A percentile compares a stretch with the other conserved stretches of the same genome.
These are phyloP conservation scores for Oppia nitens DNA, from an alignment of 1,140 invertebrate genomes.

Conservation along the genomic window DNA sequence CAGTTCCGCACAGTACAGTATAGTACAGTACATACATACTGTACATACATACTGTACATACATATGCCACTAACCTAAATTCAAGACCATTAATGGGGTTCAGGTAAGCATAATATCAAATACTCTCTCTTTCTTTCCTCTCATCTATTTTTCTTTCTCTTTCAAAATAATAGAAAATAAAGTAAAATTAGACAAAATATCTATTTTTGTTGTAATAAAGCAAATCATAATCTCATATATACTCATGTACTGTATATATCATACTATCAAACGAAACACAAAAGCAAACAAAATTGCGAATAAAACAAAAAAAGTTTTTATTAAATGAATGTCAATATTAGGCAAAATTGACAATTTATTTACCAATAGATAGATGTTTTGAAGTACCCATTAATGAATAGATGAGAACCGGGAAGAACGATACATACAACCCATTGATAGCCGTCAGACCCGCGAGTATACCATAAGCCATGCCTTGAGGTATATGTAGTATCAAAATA, in stretches of 20 bases:
- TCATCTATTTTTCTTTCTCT: no score
- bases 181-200: no score
- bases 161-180: no score
- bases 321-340: not conserved
- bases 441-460: conserved; percentile 67
- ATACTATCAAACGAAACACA: not conserved
- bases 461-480: conserved; percentile 86
- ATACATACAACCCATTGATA: conserved; percentile 80
- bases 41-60: no score
- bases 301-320: not conserved
- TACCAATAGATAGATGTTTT: conserved; percentile 71
- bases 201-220: no score
- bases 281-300: not conserved
- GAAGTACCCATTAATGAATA: conserved; percentile 84
- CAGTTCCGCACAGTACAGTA: no score
- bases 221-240: no score
- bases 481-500: conserved; percentile 82
- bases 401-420: conserved; percentile 75
- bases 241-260: not conserved
- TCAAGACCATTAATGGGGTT: no score
- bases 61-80: no score
- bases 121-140: no score
- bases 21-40: no score
- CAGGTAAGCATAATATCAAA: no score
- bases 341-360: not conserved